A percentile compares a stretch with the other conserved stretches of the same genome.
Evolutionary conservation across 2,797 vertebrate species (phyloP).

Genomic region (Corythornis leucogaster): DNA sequence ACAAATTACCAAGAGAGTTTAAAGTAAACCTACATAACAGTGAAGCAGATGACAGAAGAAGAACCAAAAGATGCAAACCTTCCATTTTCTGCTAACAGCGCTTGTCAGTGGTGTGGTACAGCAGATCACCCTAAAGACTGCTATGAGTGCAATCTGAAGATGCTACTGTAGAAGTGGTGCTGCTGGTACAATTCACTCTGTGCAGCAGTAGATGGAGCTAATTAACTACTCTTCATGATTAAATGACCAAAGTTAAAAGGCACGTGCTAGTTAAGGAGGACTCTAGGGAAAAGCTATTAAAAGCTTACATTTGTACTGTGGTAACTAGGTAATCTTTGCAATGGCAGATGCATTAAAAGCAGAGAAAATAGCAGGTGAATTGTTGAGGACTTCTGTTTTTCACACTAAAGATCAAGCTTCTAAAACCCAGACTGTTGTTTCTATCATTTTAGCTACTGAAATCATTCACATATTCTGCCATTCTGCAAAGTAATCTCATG

Average conservation of each 20-base stretch:
- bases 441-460: not conserved
- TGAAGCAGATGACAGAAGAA: not conserved
- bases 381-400: not conserved
- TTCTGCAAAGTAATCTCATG: not conserved
- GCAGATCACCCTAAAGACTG: not conserved
- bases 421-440: not conserved
- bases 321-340: constrained; percentile 27
- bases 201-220: constrained; percentile 58
- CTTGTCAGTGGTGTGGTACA: not conserved
- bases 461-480: not conserved
- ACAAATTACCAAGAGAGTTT: not conserved
- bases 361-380: not conserved
- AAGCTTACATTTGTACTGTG: constrained; percentile 24
- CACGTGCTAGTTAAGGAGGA: not conserved
- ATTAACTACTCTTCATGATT: constrained; percentile 27
- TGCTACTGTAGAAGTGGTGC: not conserved
- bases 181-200: not conserved
- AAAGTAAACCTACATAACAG: not conserved
- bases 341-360: constrained; percentile 27
- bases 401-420: not conserved
- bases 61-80: not conserved
- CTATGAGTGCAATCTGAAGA: fast-evolving
- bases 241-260: not conserved
- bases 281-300: not conserved
- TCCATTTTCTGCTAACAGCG: not conserved